Base-by-base conservation (phyloP, 2,888 invertebrate genomes). In the Eupelmus urozonus region DNA sequence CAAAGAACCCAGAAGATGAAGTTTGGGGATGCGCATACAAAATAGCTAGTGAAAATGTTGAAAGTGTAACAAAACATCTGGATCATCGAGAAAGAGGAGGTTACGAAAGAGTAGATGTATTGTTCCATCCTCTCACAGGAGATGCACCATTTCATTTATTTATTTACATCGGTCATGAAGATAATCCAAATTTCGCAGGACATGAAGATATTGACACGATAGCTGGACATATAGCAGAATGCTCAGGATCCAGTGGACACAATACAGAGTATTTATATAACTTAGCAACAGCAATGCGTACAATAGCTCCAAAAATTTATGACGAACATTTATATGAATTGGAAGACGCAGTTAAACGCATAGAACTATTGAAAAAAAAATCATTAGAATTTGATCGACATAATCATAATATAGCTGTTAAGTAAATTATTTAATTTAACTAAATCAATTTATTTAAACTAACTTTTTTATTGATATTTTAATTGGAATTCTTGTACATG, bases 11-110 rank as follows among this genome's bases (percentile, higher is more conserved):
- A 11, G 87, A 92, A 89, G 94, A 93, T 76, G 90, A 91, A 85
- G 98, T 98, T 0, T 98, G 97, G 94, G 98, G 98, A 2, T 92
- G 98, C 16, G 98, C 98, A 0, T 98, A 97, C 89, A 94, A 95
- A 90, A 96, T 99, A 85, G 92, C 93, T 7, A 89, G 92, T 0
- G 90, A 93, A 63, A 93, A 97, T 80, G 92, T 93, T 81, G 91
- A 93, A 9, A 88, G 91, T 80, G 97, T 98, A 0, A 92, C 95
- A 0, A 91, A 93, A 69, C 96, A 98, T 88, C 91, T 99, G 82
- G 98, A 98, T 88, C 95, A 93, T 86, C 92, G 98, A 85, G 98
- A 99, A 90, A 97, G 97, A 88, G 97, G 96, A 89, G 98, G 98
- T 11, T 99, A 99, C 87, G 91, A 93, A 70, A 93, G 95, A 83